These are phyloP conservation scores for Sycophila sp. DNA, from an alignment of 1,140 invertebrate species.

Conservation along the genomic window DNA sequence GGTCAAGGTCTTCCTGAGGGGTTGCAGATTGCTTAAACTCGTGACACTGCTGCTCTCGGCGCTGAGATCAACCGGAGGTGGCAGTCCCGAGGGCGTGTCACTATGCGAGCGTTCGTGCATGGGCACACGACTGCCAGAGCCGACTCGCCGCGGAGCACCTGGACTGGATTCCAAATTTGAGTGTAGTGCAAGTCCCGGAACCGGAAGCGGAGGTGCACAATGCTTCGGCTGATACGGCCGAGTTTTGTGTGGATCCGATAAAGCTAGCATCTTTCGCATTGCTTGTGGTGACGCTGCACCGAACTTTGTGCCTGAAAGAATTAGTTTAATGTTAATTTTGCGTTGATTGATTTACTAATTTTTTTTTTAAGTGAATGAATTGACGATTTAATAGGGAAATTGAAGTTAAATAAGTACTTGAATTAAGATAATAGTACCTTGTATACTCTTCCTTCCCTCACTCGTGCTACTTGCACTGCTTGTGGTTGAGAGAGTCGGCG, in stretches of 20 bases:
- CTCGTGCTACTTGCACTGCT: slow-evolving; percentile 90
- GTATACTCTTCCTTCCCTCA: slow-evolving; percentile 75
- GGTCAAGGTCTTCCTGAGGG: slow-evolving; percentile 84
- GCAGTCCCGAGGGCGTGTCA: slow-evolving; percentile 82
- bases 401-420: too few species aligned
- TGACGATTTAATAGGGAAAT: background rate
- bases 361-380: background rate
- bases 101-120: slow-evolving; percentile 90
- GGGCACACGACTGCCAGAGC: slow-evolving; percentile 66
- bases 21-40: slow-evolving; percentile 85
- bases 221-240: slow-evolving; percentile 84
- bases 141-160: slow-evolving; percentile 74
- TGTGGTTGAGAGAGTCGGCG: slow-evolving; percentile 88
- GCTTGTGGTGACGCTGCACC: slow-evolving; percentile 96
- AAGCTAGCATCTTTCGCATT: slow-evolving; percentile 89
- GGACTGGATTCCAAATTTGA: slow-evolving; percentile 71
- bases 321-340: background rate
- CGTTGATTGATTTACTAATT: background rate
- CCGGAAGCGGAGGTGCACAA: slow-evolving; percentile 64
- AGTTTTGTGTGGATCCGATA: slow-evolving; percentile 88
- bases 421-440: slow-evolving; percentile 52
- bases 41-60: slow-evolving; percentile 96
- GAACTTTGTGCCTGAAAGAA: slow-evolving; percentile 71
- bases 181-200: slow-evolving; percentile 61
- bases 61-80: slow-evolving; percentile 88